phyloP scores from a whole-genome alignment of 2,888 invertebrate species.

The Nasonovia ribisnigri region DNA sequence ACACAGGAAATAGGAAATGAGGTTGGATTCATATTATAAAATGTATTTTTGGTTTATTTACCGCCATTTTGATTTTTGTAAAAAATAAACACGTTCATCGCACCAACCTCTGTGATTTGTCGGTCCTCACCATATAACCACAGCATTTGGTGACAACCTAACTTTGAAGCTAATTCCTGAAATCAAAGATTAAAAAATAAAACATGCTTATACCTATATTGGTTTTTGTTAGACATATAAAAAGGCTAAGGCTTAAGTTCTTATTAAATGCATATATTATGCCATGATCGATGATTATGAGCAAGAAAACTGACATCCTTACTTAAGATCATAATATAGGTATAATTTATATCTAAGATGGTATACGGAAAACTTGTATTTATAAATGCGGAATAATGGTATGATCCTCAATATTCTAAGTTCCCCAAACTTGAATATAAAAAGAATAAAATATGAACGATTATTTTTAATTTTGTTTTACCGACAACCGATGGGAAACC shows the following conservation, averaged over 20 bases:
- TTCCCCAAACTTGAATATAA: too few relatives aligned
- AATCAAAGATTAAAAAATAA: background rate
- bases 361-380: too few relatives aligned
- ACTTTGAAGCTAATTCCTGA: constrained; percentile 69
- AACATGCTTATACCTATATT: background rate
- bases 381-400: too few relatives aligned
- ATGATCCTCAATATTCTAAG: too few relatives aligned
- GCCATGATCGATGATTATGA: background rate
- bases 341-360: too few relatives aligned
- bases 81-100: constrained; percentile 97
- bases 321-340: too few relatives aligned
- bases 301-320: background rate
- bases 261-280: background rate
- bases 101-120: constrained; percentile 95
- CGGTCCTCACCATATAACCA: constrained; percentile 97
- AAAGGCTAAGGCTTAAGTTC: background rate
- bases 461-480: too few relatives aligned
- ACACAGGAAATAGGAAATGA: background rate
- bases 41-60: constrained; percentile 70
- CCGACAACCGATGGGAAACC: too few relatives aligned
- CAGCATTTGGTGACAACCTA: constrained; percentile 92
- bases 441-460: too few relatives aligned
- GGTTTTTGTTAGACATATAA: background rate
- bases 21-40: background rate
- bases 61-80: constrained; percentile 91